Evolutionary conservation across 2,113 vertebrate species (phyloP).

Genomic region (Galbula dea): DNA sequence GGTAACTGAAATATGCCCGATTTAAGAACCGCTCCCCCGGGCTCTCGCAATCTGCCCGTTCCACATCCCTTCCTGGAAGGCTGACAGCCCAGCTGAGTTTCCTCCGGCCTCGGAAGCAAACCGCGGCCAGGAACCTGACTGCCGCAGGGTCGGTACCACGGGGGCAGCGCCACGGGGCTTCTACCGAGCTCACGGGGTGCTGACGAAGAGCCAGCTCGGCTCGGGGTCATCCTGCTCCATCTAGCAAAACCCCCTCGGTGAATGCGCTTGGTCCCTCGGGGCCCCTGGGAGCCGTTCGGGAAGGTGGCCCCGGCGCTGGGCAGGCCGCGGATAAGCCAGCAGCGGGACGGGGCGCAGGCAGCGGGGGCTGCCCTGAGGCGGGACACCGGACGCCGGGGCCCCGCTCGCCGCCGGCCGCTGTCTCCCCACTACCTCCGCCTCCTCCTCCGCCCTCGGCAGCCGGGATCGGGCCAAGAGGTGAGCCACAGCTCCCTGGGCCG

Average conservation of each 20-base stretch:
- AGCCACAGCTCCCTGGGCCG: too few relatives aligned
- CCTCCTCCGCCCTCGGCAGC: neutral
- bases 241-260: neutral
- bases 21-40: neutral
- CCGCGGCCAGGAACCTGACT: accelerated
- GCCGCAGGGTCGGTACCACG: accelerated
- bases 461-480: neutral
- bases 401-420: neutral
- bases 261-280: neutral
- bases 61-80: neutral
- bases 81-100: neutral
- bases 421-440: neutral
- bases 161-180: too few relatives aligned
- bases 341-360: neutral
- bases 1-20: neutral
- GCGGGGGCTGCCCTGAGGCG: neutral
- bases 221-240: neutral
- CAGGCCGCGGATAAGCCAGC: neutral
- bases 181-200: accelerated
- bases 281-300: accelerated
- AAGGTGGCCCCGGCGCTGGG: neutral
- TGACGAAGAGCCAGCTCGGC: neutral
- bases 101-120: neutral
- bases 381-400: neutral
- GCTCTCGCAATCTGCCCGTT: neutral